A percentile compares a stretch with the other conserved stretches of the same genome.
phyloP scores from a whole-genome alignment of 2,888 invertebrate species.

The Noctuana brunneofusca region DNA sequence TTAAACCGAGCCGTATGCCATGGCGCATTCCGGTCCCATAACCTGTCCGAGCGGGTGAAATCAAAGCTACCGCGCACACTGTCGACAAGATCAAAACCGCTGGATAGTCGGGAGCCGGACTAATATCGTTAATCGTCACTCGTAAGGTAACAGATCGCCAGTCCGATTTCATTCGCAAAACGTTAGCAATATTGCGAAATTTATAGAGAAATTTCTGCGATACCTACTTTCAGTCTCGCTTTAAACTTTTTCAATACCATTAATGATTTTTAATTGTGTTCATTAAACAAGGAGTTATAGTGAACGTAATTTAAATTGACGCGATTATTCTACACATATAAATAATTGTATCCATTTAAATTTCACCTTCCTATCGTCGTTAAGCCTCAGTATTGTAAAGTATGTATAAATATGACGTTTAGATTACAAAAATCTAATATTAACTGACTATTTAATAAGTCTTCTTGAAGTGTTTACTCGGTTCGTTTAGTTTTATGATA shows the following conservation, averaged over 20 bases:
- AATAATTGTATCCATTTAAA: no score
- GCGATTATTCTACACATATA: no score
- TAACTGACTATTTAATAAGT: not conserved
- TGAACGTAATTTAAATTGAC: no score
- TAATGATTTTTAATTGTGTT: no score
- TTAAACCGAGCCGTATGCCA: constrained; percentile 53
- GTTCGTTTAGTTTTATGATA: not conserved
- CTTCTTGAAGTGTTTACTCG: not conserved
- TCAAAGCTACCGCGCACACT: constrained; percentile 45
- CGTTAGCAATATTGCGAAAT: not conserved
- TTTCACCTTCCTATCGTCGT: no score
- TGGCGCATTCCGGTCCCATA: constrained; percentile 58
- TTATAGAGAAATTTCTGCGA: not conserved
- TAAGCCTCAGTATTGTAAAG: no score
- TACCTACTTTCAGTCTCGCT: no score
- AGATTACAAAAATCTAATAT: not conserved
- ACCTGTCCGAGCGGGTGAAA: constrained; percentile 67
- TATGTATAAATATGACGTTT: no score
- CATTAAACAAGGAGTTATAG: no score
- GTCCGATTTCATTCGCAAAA: not conserved
- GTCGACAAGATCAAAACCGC: constrained; percentile 10
- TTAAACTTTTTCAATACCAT: no score
- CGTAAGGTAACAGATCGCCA: not conserved
- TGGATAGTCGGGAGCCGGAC: constrained; percentile 1
- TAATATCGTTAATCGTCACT: constrained; percentile 7